These are phyloP conservation scores for Drosophila hamatofila DNA, from an alignment of 2,888 invertebrate genomes.

Conservation along the genomic window DNA sequence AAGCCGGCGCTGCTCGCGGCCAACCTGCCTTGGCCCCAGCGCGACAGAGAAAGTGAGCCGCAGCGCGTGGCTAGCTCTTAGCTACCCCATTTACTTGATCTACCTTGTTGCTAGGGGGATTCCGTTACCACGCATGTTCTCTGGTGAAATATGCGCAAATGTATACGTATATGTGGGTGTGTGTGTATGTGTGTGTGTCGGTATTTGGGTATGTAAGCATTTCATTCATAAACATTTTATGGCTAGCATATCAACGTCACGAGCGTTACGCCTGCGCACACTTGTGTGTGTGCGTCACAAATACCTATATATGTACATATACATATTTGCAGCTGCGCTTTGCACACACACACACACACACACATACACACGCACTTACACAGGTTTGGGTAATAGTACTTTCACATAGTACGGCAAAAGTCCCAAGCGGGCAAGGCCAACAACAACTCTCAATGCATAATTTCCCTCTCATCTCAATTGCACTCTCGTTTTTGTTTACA, in stretches of 20 bases:
- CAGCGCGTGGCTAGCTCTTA: conserved; percentile 29
- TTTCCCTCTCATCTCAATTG: conserved; percentile 48
- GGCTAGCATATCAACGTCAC: conserved; percentile 27
- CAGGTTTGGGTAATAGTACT: conserved; percentile 9
- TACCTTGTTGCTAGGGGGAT: conserved; percentile 70
- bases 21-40: conserved; percentile 24
- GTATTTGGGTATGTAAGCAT: conserved; percentile 7
- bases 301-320: not conserved
- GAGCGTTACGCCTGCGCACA: conserved; percentile 23
- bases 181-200: not conserved
- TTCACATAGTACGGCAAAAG: conserved; percentile 10
- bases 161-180: not conserved
- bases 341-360: not conserved
- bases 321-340: not conserved
- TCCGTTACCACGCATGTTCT: conserved; percentile 45
- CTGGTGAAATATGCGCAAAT: not conserved
- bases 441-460: conserved; percentile 18
- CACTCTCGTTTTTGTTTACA: conserved; percentile 44
- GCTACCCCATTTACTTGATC: conserved; percentile 9
- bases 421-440: conserved; percentile 33
- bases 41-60: conserved; percentile 60
- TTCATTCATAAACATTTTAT: conserved; percentile 50
- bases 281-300: not conserved
- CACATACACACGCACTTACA: not conserved
- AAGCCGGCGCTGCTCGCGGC: conserved; percentile 42